Evolutionary conservation across 2,113 vertebrate species (phyloP).

Genomic region (Anser cygnoides): DNA sequence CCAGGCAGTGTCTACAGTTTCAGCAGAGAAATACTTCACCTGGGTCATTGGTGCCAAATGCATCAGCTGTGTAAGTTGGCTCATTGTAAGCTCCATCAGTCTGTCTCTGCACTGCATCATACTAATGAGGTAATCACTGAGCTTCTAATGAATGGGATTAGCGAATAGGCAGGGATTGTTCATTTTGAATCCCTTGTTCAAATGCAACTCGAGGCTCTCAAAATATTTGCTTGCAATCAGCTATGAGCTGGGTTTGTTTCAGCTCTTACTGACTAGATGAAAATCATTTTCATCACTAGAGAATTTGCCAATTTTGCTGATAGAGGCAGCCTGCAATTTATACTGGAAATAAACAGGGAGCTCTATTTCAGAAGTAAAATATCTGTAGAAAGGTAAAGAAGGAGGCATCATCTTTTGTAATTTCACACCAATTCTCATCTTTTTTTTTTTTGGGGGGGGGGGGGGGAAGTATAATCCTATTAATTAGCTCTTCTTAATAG

Average conservation of each 20-base stretch:
- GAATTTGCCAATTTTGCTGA: conserved; percentile 8
- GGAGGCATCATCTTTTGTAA: neutral
- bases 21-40: conserved; percentile 4
- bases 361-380: neutral
- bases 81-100: neutral
- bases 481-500: neutral
- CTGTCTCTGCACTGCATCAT: neutral
- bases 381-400: neutral
- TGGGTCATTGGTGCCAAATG: neutral
- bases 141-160: conserved; percentile 49
- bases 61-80: neutral
- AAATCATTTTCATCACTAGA: neutral
- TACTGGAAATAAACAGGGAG: neutral
- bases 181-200: conserved; percentile 37
- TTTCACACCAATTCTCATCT: neutral
- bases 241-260: neutral
- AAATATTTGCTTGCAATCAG: conserved; percentile 47
- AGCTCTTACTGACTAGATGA: neutral
- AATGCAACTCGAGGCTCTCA: neutral
- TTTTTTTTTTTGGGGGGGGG: neutral
- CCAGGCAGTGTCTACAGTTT: neutral
- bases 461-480: neutral
- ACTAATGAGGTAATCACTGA: conserved; percentile 53
- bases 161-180: conserved; percentile 25
- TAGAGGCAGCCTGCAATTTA: neutral